phyloP scores from a whole-genome alignment of 1,140 invertebrate genomes.

The Gerris buenoi region DNA sequence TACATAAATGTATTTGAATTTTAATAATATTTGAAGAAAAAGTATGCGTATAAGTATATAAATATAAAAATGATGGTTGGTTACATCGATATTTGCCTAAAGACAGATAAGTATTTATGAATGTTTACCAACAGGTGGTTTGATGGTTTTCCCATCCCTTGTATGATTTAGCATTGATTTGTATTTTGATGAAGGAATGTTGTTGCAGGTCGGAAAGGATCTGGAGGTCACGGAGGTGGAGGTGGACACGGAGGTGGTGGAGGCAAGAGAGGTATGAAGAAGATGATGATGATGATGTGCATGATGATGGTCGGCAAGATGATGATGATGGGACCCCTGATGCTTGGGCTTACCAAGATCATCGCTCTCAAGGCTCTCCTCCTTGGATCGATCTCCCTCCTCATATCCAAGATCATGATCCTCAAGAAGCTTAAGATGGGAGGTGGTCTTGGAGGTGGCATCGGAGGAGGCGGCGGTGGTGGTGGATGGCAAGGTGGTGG shows the following conservation, averaged over 20 bases:
- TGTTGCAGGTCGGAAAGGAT: slow-evolving; percentile 19
- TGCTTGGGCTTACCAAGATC: slow-evolving; percentile 21
- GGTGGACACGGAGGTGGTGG: slow-evolving; percentile 15
- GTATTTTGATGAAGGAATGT: too few species aligned
- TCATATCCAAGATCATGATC: slow-evolving; percentile 22
- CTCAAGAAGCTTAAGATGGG: slow-evolving; percentile 21
- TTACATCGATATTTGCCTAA: too few species aligned
- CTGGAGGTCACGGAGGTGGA: slow-evolving; percentile 13
- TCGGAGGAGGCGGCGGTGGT: slow-evolving; percentile 7
- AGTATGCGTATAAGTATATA: too few species aligned
- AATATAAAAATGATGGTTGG: too few species aligned
- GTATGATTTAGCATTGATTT: too few species aligned
- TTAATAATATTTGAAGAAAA: too few species aligned
- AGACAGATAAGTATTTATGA: too few species aligned
- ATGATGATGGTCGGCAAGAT: slow-evolving; percentile 22
- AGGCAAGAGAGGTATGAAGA: slow-evolving; percentile 22
- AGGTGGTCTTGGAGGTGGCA: slow-evolving; percentile 9
- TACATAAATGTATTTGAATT: too few species aligned
- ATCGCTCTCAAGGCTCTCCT: slow-evolving; percentile 24
- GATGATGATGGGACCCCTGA: slow-evolving; percentile 19
- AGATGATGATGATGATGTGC: slow-evolving; percentile 24
- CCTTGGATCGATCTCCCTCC: slow-evolving; percentile 18
- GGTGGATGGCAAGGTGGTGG: slow-evolving; percentile 4
- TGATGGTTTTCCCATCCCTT: too few species aligned
- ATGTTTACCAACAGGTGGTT: too few species aligned